phyloP scores from a whole-genome alignment of 2,888 invertebrate species.

The Rhingia campestris region DNA sequence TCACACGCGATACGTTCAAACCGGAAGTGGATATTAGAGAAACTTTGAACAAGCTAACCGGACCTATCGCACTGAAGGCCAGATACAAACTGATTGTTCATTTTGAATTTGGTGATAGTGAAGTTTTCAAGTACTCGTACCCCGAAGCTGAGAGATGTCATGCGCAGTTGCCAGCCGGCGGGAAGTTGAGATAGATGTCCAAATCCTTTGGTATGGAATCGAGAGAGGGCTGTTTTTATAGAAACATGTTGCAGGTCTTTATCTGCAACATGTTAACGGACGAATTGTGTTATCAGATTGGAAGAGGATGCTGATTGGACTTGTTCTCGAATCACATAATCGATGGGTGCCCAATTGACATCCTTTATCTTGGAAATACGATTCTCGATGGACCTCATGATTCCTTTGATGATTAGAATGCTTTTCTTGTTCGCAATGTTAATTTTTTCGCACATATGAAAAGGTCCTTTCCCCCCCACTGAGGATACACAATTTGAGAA shows the following conservation, averaged over 20 bases:
- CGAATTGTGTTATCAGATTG: too few relatives aligned
- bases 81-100: conserved; percentile 55
- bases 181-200: background rate
- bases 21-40: background rate
- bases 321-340: too few relatives aligned
- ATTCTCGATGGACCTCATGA: too few relatives aligned
- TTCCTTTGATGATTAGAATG: too few relatives aligned
- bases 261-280: too few relatives aligned
- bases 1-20: conserved; percentile 22
- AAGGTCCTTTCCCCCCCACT: too few relatives aligned
- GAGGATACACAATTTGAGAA: too few relatives aligned
- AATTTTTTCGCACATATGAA: too few relatives aligned
- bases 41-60: conserved; percentile 20
- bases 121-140: conserved; percentile 3
- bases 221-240: conserved; percentile 2
- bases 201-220: background rate
- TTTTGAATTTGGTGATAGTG: conserved; percentile 52
- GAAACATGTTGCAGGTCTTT: background rate
- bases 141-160: conserved; percentile 10
- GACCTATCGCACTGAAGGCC: conserved; percentile 56
- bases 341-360: too few relatives aligned
- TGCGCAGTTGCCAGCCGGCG: conserved; percentile 51
- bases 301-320: too few relatives aligned
- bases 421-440: too few relatives aligned
- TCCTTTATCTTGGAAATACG: too few relatives aligned